Conservation (phyloP, 2,888 invertebrate species). For the Vanessa cardui region DNA sequence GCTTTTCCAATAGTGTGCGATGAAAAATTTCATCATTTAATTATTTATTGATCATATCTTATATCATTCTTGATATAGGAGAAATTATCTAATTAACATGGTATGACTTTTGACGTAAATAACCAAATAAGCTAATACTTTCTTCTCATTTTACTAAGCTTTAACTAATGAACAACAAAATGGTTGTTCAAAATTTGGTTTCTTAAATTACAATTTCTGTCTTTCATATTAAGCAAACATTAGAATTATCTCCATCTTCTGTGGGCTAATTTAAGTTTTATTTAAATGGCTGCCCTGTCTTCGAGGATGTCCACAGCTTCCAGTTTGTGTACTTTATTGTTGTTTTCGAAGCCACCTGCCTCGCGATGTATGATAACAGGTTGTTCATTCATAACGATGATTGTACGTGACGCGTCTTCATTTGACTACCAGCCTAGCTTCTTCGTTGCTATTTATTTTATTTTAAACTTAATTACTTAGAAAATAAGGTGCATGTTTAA, state of each 20-base stretch:
- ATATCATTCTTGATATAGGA: neutral
- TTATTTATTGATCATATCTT: neutral
- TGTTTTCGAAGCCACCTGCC: slow-evolving; percentile 65
- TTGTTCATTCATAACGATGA: slow-evolving; percentile 68
- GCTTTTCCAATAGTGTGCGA: slow-evolving; percentile 31
- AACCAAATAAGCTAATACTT: neutral
- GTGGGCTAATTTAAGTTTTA: slow-evolving; percentile 22
- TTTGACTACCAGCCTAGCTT: slow-evolving; percentile 42
- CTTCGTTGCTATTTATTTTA: slow-evolving; percentile 7
- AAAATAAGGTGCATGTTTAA: slow-evolving; percentile 13
- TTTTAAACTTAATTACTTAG: slow-evolving; percentile 20
- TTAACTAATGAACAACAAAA: neutral
- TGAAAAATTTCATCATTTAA: slow-evolving; percentile 5
- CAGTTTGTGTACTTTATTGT: slow-evolving; percentile 46
- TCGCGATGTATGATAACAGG: slow-evolving; percentile 63
- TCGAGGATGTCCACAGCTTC: slow-evolving; percentile 34
- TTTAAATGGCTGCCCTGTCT: slow-evolving; percentile 17
- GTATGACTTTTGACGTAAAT: too few species aligned
- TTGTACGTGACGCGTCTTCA: slow-evolving; percentile 58
- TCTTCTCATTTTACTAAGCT: neutral
- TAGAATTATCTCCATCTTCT: slow-evolving; percentile 16
- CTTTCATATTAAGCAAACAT: neutral
- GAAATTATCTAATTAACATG: neutral
- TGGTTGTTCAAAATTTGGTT: too few species aligned
- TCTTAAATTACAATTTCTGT: neutral